phyloP scores from a whole-genome alignment of 2,113 vertebrate species.

The Corythornis cristatus region DNA sequence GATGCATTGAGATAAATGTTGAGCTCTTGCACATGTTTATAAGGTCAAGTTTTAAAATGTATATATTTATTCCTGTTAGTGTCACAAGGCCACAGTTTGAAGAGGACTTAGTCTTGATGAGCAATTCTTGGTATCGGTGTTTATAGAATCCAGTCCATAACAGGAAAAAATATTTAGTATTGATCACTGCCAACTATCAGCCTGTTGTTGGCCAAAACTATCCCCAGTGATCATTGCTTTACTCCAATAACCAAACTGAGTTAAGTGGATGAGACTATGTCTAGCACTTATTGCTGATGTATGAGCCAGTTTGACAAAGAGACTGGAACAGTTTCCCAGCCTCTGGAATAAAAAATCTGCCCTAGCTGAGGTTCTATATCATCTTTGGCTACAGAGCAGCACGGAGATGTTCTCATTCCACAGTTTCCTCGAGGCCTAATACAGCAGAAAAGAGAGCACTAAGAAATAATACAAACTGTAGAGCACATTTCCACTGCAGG shows the following conservation, averaged over 20 bases:
- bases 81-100: slow-evolving; percentile 5
- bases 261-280: not conserved
- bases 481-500: not conserved
- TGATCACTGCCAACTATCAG: not conserved
- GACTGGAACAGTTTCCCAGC: not conserved
- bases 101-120: not conserved
- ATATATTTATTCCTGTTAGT: slow-evolving; percentile 40
- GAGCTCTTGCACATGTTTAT: slow-evolving; percentile 18
- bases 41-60: slow-evolving; percentile 20
- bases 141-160: not conserved
- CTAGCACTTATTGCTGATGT: not conserved
- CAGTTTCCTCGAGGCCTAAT: not conserved
- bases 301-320: not conserved
- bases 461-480: not conserved
- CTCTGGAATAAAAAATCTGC: not conserved
- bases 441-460: not conserved
- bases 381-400: not conserved
- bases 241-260: not conserved
- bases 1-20: slow-evolving; percentile 12
- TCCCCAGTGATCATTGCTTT: not conserved
- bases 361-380: not conserved
- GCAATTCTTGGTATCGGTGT: not conserved
- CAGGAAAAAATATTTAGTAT: slow-evolving; percentile 11
- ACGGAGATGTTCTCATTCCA: not conserved
- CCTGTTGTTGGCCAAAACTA: not conserved